Evolutionary conservation across 2,888 invertebrate species (phyloP), one percentile per base, ranked within the genome.

Genomic region (Stenotaenia linearis): DNA sequence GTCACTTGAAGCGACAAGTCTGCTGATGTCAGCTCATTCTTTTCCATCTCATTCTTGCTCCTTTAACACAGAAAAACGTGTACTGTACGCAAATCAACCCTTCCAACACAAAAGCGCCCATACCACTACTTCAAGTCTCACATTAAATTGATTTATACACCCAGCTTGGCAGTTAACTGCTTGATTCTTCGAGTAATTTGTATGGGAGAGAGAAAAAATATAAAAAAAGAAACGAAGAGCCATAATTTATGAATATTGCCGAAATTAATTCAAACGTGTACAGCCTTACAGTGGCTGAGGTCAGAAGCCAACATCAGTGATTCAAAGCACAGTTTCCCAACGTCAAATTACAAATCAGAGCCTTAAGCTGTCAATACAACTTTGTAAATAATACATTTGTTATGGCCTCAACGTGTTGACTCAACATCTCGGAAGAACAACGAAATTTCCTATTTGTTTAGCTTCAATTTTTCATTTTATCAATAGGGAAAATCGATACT

Each of bases 1-100:
- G 61, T 61, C 61, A 61, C 25, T 61, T 61, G 61, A 23, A 61
- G 61, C 61, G 61, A 23, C 25, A 61, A 61, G 61, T 61, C 61
- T 61, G 61, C 61, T 61, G 61, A 61, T 61, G 61, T 61, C 61
- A 61, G 61, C 61, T 25, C 25, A 61, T 61, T 61, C 61, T 61
- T 61, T 25, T 25, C 61, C 61, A 61, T 61, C 61, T 25, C 61
- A 61, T 61, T 61, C 61, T 61, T 61, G 9, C 32, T 32, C 32
- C 32, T 32, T 32, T 32, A 6, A 61, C 61, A 61, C 61, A 23
- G 61, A 12, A 61, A 61, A 61, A 61, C 61, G 61, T 61, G 61
- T 61, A 61, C 25, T 61, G 61, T 61, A 61, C 61, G 61, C 61
- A 61, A 61, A 61, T 25, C 9, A 61, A 61, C 25, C 61, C 25